These are phyloP conservation scores for Drosophila prostipennis DNA, from an alignment of 2,888 invertebrate species.

Conservation along the genomic window DNA sequence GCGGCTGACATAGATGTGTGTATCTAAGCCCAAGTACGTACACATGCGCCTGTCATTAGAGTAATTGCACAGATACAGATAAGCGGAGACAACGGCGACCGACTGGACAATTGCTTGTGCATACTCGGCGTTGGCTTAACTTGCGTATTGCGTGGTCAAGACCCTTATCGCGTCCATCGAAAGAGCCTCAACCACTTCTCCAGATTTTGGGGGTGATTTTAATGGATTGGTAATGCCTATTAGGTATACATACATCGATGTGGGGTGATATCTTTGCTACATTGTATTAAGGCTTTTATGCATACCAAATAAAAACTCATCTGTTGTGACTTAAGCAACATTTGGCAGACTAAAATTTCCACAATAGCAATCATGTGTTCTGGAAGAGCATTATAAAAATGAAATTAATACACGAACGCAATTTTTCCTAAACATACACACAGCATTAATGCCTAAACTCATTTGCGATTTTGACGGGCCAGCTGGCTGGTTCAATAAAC, in stretches of 20 bases:
- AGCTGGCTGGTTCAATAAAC: constrained; percentile 69
- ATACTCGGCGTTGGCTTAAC: constrained; percentile 8
- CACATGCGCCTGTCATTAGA: constrained; percentile 33
- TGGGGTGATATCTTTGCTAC: background rate
- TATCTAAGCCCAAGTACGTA: constrained; percentile 24
- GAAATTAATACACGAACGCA: constrained; percentile 27
- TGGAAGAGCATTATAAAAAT: constrained; percentile 22
- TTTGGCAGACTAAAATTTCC: background rate
- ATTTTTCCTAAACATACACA: constrained; percentile 22
- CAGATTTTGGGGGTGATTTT: background rate
- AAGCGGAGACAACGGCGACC: constrained; percentile 8
- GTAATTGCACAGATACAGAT: constrained; percentile 42
- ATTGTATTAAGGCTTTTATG: background rate
- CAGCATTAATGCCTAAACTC: constrained; percentile 25
- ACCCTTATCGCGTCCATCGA: constrained; percentile 4
- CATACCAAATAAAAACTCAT: constrained; percentile 3
- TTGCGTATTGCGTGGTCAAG: constrained; percentile 24
- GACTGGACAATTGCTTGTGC: constrained; percentile 6
- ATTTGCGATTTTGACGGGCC: constrained; percentile 39
- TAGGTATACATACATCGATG: no score
- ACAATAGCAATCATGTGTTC: background rate
- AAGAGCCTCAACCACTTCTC: background rate
- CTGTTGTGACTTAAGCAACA: background rate
- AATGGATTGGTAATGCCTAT: background rate
- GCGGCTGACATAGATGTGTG: constrained; percentile 46